A percentile compares a stretch with the other conserved stretches of the same genome.
Evolutionary conservation across 2,797 vertebrate genomes (phyloP).

Genomic region (Toxotes lorentzi): DNA sequence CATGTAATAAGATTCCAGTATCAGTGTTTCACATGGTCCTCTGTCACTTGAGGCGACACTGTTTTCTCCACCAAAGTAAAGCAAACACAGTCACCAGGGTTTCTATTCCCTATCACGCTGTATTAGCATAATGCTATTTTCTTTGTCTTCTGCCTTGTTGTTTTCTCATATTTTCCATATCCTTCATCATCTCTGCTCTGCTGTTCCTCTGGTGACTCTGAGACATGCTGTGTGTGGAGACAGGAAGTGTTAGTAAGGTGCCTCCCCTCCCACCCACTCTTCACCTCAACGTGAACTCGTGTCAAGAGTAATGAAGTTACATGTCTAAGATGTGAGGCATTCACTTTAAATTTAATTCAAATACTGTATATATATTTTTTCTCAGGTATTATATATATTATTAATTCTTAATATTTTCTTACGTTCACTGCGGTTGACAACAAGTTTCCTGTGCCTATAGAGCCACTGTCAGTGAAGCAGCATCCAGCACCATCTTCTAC

Average conservation of each 20-base stretch:
- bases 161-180: constrained; percentile 39
- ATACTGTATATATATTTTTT: too few relatives aligned
- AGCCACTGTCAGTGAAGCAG: background rate
- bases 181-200: constrained; percentile 28
- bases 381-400: too few relatives aligned
- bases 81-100: constrained; percentile 44
- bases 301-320: constrained; percentile 19
- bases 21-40: constrained; percentile 39
- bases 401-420: too few relatives aligned
- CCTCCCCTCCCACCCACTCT: constrained; percentile 8
- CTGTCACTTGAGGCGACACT: constrained; percentile 11
- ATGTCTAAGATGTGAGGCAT: background rate
- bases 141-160: constrained; percentile 46
- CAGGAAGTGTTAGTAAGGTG: constrained; percentile 33
- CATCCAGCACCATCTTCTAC: background rate
- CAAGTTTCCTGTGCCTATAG: too few relatives aligned
- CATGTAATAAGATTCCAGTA: constrained; percentile 45
- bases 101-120: constrained; percentile 25
- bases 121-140: constrained; percentile 63
- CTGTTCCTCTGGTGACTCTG: constrained; percentile 20
- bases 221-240: constrained; percentile 47
- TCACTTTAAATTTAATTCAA: background rate
- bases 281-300: constrained; percentile 40
- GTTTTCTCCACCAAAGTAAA: constrained; percentile 44
- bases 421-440: too few relatives aligned